Evolutionary conservation across 1,140 invertebrate genomes (phyloP), one percentile per base, ranked within the genome.

Genomic region (Cherax destructor): DNA sequence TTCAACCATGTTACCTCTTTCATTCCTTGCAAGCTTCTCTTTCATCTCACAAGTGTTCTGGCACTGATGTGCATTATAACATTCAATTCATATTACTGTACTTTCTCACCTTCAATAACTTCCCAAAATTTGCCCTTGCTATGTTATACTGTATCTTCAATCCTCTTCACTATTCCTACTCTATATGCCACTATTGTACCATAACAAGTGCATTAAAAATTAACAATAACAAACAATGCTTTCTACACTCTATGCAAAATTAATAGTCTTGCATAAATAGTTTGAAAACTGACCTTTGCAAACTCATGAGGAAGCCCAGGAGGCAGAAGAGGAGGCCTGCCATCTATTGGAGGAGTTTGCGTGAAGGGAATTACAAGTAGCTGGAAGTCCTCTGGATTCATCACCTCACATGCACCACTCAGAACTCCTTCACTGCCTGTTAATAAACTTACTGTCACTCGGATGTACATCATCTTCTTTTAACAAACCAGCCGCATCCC

Each of bases 261-360:
- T 41, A 0, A 83, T 41, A 56, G 13, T 9, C 16, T 49, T 41
- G 52, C 4, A 79, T 24, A 81, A 56, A 56, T 3, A 77, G 49
- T 16, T 52, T n/a, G 41, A 9, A 41, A 18, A 77, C 91, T 85
- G 24, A 93, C 92, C 90, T 93, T n/a, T 16, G 84, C 91, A 89
- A 90, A 93, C 41, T 91, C 92, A 86, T 93, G 91, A 81, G 92
- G 92, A 49, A 93, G 91, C 11, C 92, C 92, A 21, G 92, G 92
- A 52, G 92, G 92, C 18, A 93, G 81, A 13, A 93, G 87, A 49
- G 92, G 92, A 41, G 92, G 92, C n/a, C 92, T 78, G 47, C 92
- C 92, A 76, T 93, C 92, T 86, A 93, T 91, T 24, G 84, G 92
- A 21, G 90, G 61, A 41, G 92, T 85, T n/a, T 92, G 85, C 1